Conservation (phyloP, 2,113 vertebrate genomes). For the Cacatua alba region DNA sequence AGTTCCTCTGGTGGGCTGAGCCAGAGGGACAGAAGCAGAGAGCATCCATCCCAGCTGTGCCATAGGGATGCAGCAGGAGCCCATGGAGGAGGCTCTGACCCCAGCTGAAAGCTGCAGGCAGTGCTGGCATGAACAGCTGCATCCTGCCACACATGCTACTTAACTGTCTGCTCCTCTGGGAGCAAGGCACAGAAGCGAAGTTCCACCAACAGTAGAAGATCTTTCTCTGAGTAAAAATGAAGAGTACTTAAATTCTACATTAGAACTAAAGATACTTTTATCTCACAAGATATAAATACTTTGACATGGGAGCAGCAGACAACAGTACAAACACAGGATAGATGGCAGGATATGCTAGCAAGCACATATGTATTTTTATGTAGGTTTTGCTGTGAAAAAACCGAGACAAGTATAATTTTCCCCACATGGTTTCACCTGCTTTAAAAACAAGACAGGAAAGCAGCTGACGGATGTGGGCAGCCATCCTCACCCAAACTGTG, state of each 20-base stretch:
- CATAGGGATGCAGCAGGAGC: rapidly evolving
- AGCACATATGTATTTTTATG: neutral
- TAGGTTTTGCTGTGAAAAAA: neutral
- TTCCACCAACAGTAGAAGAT: neutral
- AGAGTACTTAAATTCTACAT: neutral
- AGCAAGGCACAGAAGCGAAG: neutral
- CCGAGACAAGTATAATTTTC: neutral
- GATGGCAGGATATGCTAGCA: neutral
- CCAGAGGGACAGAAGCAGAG: neutral
- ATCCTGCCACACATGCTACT: rapidly evolving
- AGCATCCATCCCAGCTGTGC: neutral
- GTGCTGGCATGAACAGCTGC: neutral
- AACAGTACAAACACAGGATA: neutral
- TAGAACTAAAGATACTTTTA: neutral
- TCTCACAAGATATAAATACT: neutral
- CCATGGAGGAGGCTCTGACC: neutral
- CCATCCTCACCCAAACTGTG: rapidly evolving
- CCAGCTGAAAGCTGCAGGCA: rapidly evolving
- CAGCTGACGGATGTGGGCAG: neutral
- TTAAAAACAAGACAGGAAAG: neutral
- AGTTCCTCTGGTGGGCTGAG: neutral
- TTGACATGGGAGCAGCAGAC: neutral
- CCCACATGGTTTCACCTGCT: neutral
- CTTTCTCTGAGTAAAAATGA: neutral
- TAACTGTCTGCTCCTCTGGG: neutral